Conservation (phyloP, 1,140 invertebrate species). For the Drosophila grimshawi region DNA sequence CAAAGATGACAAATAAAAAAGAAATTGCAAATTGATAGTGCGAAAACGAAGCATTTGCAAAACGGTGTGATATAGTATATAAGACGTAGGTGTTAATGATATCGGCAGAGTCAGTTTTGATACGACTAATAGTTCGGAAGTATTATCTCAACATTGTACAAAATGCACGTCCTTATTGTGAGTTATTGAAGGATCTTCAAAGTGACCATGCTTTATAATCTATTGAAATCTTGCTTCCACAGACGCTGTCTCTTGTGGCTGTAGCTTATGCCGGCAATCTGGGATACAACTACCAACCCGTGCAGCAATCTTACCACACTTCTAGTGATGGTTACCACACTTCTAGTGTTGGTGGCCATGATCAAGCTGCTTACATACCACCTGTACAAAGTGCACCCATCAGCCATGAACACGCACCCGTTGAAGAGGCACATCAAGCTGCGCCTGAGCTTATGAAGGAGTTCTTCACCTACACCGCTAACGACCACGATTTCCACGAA, state of each 20-base stretch:
- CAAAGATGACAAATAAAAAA: constrained; percentile 35
- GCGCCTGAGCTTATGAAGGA: constrained; percentile 75
- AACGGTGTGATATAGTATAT: constrained; percentile 52
- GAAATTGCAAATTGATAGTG: constrained; percentile 36
- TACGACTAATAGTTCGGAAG: constrained; percentile 50
- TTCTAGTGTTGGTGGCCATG: constrained; percentile 24
- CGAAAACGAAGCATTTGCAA: constrained; percentile 37
- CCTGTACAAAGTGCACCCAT: constrained; percentile 3
- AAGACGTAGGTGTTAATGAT: constrained; percentile 60
- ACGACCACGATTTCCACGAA: constrained; percentile 69
- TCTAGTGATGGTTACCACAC: constrained; percentile 31
- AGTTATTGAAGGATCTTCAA: constrained; percentile 32
- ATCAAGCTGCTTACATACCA: constrained; percentile 27
- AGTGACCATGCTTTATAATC: background rate
- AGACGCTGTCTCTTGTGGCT: constrained; percentile 58
- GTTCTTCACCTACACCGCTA: constrained; percentile 73
- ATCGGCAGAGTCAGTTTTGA: constrained; percentile 56
- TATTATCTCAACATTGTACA: constrained; percentile 45
- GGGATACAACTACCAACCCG: constrained; percentile 70
- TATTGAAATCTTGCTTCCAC: background rate
- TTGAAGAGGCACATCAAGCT: constrained; percentile 26
- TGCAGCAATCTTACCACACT: constrained; percentile 21
- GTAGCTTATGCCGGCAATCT: constrained; percentile 41
- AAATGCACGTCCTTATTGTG: constrained; percentile 72
- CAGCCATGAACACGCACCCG: constrained; percentile 4